Evolutionary conservation across 2,888 invertebrate genomes (phyloP), one percentile per base, ranked within the genome.

Genomic region (Panopea generosa): DNA sequence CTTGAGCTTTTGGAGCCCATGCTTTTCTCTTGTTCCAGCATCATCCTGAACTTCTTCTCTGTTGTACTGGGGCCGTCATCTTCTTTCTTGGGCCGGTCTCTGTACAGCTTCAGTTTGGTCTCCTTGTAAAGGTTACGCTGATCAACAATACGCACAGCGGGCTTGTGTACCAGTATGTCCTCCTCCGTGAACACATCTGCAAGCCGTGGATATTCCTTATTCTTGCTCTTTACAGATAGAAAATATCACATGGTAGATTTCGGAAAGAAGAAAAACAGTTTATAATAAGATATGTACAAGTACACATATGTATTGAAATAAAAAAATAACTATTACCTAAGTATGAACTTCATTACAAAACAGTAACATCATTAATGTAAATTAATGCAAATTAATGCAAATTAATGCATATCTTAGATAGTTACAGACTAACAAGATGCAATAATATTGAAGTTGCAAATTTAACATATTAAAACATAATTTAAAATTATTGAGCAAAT

Each of bases 121-220:
- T 91, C 91, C 27, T 90, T 84, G 47, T 86, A 75, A 22, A 92
- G 85, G 68, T 90, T 90, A 16, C 89, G 73, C 81, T 92, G 91
- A 70, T 91, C 88, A 1, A 87, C 90, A n/a, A 92, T 84, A 33
- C 91, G 75, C 27, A 88, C 77, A 1, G 91, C 89, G 4, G 88
- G 87, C 50, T 83, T 84, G 20, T 84, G 77, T 22, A 67, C 68
- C 18, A 78, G 70, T n/a, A 80, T 71, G 18, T 84, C 81, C 16
- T 83, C 84, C 6, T 84, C 77, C 18, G 72, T 75, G 61, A 86
- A 90, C 4, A 71, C 67, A 27, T 84, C 81, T 9, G 85, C 82
- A 45, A 84, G 74, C 57, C 82, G 74, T 6, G 90, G 90, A 55
- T 81, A 90, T 61, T 85, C 87, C 45, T 88, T 87, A 49, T 86